Base-by-base conservation (phyloP, 2,888 invertebrate genomes). In the Pachliopta kotzebuea region DNA sequence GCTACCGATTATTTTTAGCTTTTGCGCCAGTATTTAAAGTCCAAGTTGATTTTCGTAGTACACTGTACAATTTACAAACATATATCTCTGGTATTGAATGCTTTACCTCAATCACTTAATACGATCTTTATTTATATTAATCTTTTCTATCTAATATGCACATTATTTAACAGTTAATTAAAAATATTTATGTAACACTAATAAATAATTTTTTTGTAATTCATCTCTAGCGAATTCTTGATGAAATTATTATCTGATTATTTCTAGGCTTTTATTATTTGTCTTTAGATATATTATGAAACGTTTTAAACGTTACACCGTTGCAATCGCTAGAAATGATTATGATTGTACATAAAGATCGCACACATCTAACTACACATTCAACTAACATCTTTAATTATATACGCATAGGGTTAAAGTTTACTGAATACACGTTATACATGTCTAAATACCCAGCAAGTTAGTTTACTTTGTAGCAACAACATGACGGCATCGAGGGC, bases 401-500 rank as follows among this genome's bases (percentile, higher is more conserved):
- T 17, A 24, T 56, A 62, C 31, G 23, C 26, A 18, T 53, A 56
- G 29, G 56, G 54, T 11, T 23, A 4, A 14, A 20, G 21, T 54
- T 42, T n/a, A 29, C 52, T 14, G n/a, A 21, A 8, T 18, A 24
- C 20, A 21, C 21, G 21, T 23, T 52, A 8, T 45, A 45, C 18
- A 0, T 37, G 56, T 56, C 20, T 7, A 23, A 42, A 56, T 56
- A n/a, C 50, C 20, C n/a, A 31, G 23, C 24, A 55, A 49, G 49
- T 55, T 55, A 49, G 17, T 23, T 49, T 55, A 21, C 45, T 57
- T 57, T 31, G 42, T 81, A 94, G 93, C 77, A 94, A 93, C 72
- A 94, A 95, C 78, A 92, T 96, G 81, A 94, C 95, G 76, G 92
- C 94, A 7, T 94, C 95, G 23, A 94, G 95, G 78, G 94, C 94